These are phyloP conservation scores for Polyommatus icarus DNA, from an alignment of 2,888 invertebrate genomes.

Conservation along the genomic window DNA sequence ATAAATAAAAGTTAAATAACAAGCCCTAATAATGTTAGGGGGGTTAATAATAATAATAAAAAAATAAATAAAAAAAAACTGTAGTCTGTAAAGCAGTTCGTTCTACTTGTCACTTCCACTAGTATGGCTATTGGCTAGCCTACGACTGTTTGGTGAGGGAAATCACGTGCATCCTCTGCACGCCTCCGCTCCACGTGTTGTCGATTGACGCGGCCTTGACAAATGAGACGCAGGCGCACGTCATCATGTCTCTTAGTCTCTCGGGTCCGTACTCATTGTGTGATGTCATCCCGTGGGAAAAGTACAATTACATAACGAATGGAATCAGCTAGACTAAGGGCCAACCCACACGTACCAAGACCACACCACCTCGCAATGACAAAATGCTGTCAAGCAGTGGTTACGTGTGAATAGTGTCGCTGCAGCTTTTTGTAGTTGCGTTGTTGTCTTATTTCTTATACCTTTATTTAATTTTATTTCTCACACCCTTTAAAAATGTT, in stretches of 20 bases:
- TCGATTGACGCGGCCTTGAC: neutral
- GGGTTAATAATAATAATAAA: too few species aligned
- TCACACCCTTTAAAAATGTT: too few species aligned
- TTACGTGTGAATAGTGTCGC: too few species aligned
- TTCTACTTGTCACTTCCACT: neutral
- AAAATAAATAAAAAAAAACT: too few species aligned
- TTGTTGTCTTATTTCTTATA: too few species aligned
- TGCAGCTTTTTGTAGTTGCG: too few species aligned
- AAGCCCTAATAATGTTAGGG: too few species aligned
- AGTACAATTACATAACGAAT: neutral
- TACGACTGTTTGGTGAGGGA: neutral
- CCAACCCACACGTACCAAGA: too few species aligned
- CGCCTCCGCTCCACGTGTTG: conserved; percentile 1
- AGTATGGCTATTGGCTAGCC: neutral
- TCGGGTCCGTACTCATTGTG: neutral
- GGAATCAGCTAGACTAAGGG: neutral
- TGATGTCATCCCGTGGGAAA: conserved; percentile 3
- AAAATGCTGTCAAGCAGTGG: too few species aligned
- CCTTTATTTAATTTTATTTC: too few species aligned
- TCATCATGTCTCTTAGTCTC: neutral
- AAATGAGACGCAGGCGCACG: neutral
- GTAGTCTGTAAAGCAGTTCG: neutral
- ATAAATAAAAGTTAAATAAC: too few species aligned
- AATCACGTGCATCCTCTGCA: neutral
- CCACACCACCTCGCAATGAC: too few species aligned